A percentile compares a stretch with the other conserved stretches of the same genome.
These are phyloP conservation scores for Anarrhichthys ocellatus DNA, from an alignment of 2,113 vertebrate species.

Conservation along the genomic window DNA sequence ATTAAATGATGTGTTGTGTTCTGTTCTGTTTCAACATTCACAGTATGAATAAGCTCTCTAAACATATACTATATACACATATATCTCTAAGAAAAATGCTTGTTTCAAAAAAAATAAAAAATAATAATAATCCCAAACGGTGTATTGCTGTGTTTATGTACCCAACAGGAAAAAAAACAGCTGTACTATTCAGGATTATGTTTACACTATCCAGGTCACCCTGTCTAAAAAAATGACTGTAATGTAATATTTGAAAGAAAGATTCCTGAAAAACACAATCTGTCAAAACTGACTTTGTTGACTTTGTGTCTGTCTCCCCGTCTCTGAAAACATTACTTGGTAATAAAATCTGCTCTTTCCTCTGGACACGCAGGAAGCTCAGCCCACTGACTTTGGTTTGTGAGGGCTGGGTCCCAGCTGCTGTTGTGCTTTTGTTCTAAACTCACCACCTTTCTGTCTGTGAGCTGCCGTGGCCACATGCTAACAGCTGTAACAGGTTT, in stretches of 20 bases:
- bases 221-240: conserved; percentile 85
- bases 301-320: background rate
- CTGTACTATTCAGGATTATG: conserved; percentile 90
- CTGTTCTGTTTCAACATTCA: conserved; percentile 90
- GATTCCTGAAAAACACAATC: background rate
- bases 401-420: conserved; percentile 45
- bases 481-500: conserved; percentile 43
- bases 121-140: conserved; percentile 81
- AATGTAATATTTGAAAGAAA: no score
- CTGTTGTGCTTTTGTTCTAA: conserved; percentile 43
- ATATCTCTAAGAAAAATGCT: conserved; percentile 83
- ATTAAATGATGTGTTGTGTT: conserved; percentile 91
- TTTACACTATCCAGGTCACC: conserved; percentile 91
- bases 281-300: background rate
- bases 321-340: conserved; percentile 33
- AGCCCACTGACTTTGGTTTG: conserved; percentile 63
- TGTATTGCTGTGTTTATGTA: conserved; percentile 90
- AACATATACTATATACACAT: conserved; percentile 75
- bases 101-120: conserved; percentile 71
- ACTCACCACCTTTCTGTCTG: conserved; percentile 48
- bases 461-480: conserved; percentile 10
- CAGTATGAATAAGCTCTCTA: conserved; percentile 96
- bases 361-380: conserved; percentile 28
- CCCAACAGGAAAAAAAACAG: conserved; percentile 81
- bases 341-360: conserved; percentile 36